Evolutionary conservation across 2,888 invertebrate genomes (phyloP).

Genomic region (Diaprepes abbreviatus): DNA sequence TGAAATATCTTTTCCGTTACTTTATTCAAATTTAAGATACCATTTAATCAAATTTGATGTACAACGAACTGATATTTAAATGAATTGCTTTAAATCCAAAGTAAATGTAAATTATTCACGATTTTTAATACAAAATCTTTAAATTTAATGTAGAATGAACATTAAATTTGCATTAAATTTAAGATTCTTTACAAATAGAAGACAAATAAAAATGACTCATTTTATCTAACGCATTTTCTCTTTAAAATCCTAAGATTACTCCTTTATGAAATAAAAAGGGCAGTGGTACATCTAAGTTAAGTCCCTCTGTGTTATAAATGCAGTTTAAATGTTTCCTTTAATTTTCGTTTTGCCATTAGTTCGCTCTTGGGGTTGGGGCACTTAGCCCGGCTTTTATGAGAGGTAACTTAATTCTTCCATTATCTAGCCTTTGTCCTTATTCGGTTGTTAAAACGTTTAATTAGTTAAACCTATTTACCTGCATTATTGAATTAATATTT

Average conservation of each 20-base stretch:
- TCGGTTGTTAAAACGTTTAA: constrained; percentile 16
- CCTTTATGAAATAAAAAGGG: not conserved
- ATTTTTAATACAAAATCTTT: too few relatives aligned
- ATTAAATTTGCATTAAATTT: too few relatives aligned
- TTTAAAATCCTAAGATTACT: not conserved
- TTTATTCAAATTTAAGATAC: too few relatives aligned
- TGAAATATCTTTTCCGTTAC: too few relatives aligned
- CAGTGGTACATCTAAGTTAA: not conserved
- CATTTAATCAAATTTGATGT: too few relatives aligned
- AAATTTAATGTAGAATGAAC: too few relatives aligned
- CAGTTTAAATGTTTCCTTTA: constrained; percentile 4
- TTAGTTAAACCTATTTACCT: constrained; percentile 24
- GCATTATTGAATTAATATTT: constrained; percentile 18
- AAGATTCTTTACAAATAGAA: too few relatives aligned
- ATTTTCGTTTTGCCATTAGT: constrained; percentile 9
- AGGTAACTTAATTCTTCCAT: constrained; percentile 37
- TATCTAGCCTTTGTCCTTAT: constrained; percentile 32
- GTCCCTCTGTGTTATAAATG: not conserved
- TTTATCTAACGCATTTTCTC: too few relatives aligned
- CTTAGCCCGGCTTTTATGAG: constrained; percentile 33
- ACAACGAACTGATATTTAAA: too few relatives aligned
- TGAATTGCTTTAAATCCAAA: too few relatives aligned
- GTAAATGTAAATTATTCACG: too few relatives aligned
- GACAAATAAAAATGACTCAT: too few relatives aligned
- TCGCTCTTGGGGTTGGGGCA: constrained; percentile 21